Evolutionary conservation across 2,113 vertebrate genomes (phyloP).

Genomic region (Campylomormyrus tamandua): DNA sequence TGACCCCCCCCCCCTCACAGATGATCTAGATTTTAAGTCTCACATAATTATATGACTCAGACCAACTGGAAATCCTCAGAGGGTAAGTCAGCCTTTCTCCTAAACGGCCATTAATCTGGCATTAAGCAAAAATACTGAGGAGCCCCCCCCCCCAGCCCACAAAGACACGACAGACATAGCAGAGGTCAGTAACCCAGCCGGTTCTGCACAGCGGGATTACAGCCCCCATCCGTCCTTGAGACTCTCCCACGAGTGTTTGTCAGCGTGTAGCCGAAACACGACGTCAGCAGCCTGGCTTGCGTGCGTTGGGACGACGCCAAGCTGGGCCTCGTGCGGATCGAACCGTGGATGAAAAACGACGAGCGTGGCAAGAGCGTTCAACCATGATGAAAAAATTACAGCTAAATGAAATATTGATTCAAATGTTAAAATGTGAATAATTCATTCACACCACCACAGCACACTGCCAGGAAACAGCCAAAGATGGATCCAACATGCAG

Average conservation of each 20-base stretch:
- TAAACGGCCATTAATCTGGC: neutral
- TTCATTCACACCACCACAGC: neutral
- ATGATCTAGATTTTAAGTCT: neutral
- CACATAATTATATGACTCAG: neutral
- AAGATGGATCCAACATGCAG: neutral
- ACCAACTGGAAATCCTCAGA: neutral
- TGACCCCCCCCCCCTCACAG: neutral
- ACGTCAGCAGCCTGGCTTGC: neutral
- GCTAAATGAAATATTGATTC: neutral
- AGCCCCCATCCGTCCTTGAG: neutral
- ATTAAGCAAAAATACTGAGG: neutral
- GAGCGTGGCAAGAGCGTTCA: neutral
- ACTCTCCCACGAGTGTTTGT: neutral
- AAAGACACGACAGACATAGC: neutral
- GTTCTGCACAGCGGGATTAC: neutral
- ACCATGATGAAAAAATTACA: neutral
- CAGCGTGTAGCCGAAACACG: neutral
- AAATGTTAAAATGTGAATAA: neutral
- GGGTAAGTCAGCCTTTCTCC: neutral
- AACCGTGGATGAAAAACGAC: neutral
- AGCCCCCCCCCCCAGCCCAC: neutral
- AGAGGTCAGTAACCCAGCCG: neutral
- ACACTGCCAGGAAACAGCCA: neutral
- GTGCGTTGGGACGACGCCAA: neutral
- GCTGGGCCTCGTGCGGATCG: neutral